Percentiles rank a stretch among this genome's conserved stretches.
Conservation (phyloP, 2,113 vertebrate species). For the Rhinopomastus cyanomelas region DNA sequence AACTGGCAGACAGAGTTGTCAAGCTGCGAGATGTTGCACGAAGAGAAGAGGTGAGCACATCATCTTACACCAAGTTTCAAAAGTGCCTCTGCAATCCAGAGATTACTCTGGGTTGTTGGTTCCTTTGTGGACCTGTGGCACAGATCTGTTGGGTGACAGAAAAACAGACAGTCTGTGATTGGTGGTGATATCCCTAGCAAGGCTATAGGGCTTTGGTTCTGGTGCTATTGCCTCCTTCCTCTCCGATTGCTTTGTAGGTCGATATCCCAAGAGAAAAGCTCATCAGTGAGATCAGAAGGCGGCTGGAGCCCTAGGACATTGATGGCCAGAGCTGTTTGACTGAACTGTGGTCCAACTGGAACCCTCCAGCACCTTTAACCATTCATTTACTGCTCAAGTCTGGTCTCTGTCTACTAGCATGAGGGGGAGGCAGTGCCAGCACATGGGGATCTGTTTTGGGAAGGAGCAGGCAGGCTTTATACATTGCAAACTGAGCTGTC, state of each 20-base stretch:
- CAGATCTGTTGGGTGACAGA: background rate
- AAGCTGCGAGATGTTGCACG: constrained; percentile 85
- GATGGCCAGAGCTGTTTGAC: background rate
- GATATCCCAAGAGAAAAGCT: constrained; percentile 79
- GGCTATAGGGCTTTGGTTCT: background rate
- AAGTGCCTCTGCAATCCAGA: background rate
- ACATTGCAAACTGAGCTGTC: background rate
- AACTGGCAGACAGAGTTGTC: constrained; percentile 85
- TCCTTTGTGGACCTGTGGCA: background rate
- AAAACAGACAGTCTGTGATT: background rate
- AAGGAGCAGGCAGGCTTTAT: background rate
- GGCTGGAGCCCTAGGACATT: constrained; percentile 18
- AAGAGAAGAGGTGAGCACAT: constrained; percentile 84
- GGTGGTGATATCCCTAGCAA: background rate
- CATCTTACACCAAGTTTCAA: background rate
- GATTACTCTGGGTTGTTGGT: background rate
- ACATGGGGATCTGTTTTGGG: accelerated
- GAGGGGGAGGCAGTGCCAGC: background rate
- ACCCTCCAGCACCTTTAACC: background rate
- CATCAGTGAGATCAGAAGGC: constrained; percentile 76
- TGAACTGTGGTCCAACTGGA: background rate
- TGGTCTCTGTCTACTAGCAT: background rate
- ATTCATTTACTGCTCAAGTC: accelerated
- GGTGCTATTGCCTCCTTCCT: background rate
- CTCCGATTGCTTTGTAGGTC: constrained; percentile 65